Conservation (phyloP, 2,888 invertebrate genomes). For the Carabus problematicus region DNA sequence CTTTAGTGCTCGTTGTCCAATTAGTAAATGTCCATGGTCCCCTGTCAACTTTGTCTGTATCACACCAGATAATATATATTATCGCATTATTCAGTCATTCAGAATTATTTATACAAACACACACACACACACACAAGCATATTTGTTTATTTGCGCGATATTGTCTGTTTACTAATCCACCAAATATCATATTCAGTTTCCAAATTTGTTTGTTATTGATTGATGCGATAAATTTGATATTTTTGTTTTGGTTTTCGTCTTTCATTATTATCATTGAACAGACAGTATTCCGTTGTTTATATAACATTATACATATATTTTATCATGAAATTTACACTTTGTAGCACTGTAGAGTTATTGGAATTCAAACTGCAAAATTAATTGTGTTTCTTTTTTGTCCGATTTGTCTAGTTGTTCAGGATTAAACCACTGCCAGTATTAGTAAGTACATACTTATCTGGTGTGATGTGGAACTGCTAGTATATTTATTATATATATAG, state of each 20-base stretch:
- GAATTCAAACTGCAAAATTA: slow-evolving; percentile 37
- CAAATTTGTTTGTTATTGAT: slow-evolving; percentile 26
- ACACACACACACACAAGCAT: too few relatives aligned
- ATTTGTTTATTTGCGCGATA: slow-evolving; percentile 25
- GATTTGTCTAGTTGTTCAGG: slow-evolving; percentile 91
- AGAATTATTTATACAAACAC: slow-evolving; percentile 24
- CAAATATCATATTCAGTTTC: slow-evolving; percentile 31
- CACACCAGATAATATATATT: slow-evolving; percentile 53
- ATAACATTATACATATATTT: neutral
- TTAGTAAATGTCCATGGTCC: slow-evolving; percentile 27
- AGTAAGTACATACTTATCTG: slow-evolving; percentile 82
- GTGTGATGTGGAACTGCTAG: slow-evolving; percentile 54
- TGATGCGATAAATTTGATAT: too few relatives aligned
- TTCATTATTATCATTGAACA: slow-evolving; percentile 18
- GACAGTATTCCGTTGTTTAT: slow-evolving; percentile 30
- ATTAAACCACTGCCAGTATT: slow-evolving; percentile 97
- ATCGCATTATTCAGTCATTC: slow-evolving; percentile 27
- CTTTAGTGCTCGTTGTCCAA: slow-evolving; percentile 31
- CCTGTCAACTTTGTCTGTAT: slow-evolving; percentile 43
- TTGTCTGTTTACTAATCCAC: slow-evolving; percentile 33
- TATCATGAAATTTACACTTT: slow-evolving; percentile 2
- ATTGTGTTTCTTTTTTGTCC: slow-evolving; percentile 58
- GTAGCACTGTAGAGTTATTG: slow-evolving; percentile 34
- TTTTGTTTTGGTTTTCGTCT: slow-evolving; percentile 4
- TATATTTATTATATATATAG: neutral